Evolutionary conservation across 2,797 vertebrate species (phyloP), one percentile per base, ranked within the genome.

Genomic region (Semaprochilodus insignis): DNA sequence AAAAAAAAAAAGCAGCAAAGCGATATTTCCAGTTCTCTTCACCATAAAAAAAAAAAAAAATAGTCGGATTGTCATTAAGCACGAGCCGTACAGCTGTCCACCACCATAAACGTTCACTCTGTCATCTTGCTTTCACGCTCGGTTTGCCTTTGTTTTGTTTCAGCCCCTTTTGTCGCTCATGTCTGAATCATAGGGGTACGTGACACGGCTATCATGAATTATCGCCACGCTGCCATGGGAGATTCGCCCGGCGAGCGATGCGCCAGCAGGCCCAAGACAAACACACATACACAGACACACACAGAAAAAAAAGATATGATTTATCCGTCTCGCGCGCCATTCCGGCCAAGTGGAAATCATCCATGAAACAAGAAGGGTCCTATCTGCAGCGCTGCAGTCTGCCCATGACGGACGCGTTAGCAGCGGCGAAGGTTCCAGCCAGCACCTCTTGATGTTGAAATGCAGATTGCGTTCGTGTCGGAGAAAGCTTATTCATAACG

Each of bases 101-200:
- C 66, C 82, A 89, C 92, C 91, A 93, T 85, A 87, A 90, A 91
- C 86, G 90, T 90, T 92, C 92, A 89, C 90, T 90, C 93, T 91
- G 92, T 93, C 91, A 91, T 92, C 74, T 88, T 88, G 87, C 90
- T 91, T 92, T 93, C 92, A 93, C 89, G 93, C 92, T 78, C 65
- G 25, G 74, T 72, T 92, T 92, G 90, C 89, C 90, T 91, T 90
- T 91, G 88, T 92, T 88, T 92, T 92, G 89, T 86, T 93, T 93
- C 91, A 69, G 67, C 44, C 31, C 55, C 21, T 74, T 78, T 73
- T 89, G 88, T 92, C 91, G 92, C 92, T 93, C 93, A 90, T 91
- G 92, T 90, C 81, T 88, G 91, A 92, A 92, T 91, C 90, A 89
- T 91, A 88, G 27, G 87, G 88, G 88, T 92, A 85, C 85, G 82